Percentiles rank a stretch among this genome's conserved stretches.
Evolutionary conservation across 2,797 vertebrate genomes (phyloP).

Genomic region (Falco novaeseelandiae): DNA sequence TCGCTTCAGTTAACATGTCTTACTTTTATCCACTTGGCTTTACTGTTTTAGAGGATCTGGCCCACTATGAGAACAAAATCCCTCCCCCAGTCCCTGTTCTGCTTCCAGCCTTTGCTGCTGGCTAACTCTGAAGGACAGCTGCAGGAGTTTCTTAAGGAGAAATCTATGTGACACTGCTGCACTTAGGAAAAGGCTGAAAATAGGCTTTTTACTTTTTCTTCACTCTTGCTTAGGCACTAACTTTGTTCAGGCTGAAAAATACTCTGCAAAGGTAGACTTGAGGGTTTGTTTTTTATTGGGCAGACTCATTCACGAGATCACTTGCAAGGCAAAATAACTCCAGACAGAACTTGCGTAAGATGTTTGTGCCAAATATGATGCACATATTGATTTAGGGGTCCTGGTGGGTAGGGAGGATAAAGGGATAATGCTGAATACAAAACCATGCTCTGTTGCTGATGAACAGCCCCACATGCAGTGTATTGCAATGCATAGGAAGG

Average conservation of each 20-base stretch:
- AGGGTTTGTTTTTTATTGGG: not conserved
- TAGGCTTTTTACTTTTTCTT: not conserved
- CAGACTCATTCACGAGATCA: not conserved
- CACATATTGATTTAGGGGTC: not conserved
- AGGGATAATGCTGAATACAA: not conserved
- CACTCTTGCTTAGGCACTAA: not conserved
- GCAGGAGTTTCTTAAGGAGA: not conserved
- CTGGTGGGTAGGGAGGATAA: not conserved
- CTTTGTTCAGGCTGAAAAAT: not conserved
- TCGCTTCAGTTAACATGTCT: conserved; percentile 45
- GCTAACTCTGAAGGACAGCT: not conserved
- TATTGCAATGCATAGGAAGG: not conserved
- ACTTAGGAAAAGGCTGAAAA: not conserved
- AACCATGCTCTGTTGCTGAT: not conserved
- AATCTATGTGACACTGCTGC: not conserved
- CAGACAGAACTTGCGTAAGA: not conserved
- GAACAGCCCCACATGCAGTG: not conserved
- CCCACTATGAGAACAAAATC: not conserved
- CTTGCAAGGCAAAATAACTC: not conserved
- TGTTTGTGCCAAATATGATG: not conserved
- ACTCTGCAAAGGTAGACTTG: not conserved
- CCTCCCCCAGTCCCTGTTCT: not conserved
- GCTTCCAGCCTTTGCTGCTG: conserved; percentile 5
- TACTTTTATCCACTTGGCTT: conserved; percentile 49
- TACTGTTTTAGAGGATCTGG: not conserved